Conservation (phyloP, 2,113 vertebrate species). For the Petrocephalus zakoni region DNA sequence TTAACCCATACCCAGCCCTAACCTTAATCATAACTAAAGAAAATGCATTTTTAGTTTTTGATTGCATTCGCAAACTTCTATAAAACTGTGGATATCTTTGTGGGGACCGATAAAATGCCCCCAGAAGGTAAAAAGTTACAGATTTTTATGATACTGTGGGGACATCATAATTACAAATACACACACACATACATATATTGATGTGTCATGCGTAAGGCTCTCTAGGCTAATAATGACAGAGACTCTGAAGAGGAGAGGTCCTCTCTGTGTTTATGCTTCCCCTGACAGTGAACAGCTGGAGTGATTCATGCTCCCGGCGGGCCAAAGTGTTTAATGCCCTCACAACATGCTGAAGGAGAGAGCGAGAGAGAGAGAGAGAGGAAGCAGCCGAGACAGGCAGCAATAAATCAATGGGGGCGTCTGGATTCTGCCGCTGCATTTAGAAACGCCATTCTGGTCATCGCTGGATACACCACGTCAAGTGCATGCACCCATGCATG, state of each 20-base stretch:
- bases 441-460: constrained; percentile 35
- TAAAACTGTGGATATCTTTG: background rate
- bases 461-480: constrained; percentile 8
- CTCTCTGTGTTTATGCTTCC: constrained; percentile 63
- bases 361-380: constrained; percentile 60
- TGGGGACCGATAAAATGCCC: background rate
- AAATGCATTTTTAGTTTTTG: background rate
- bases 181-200: background rate
- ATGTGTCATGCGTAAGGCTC: constrained; percentile 70
- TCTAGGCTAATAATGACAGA: constrained; percentile 65
- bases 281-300: constrained; percentile 80
- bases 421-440: constrained; percentile 39
- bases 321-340: constrained; percentile 71
- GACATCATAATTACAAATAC: background rate
- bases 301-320: constrained; percentile 82
- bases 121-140: background rate
- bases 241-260: constrained; percentile 43
- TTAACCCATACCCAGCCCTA: background rate
- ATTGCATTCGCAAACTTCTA: background rate
- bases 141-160: too few species aligned
- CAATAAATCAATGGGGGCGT: constrained; percentile 79
- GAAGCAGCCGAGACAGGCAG: constrained; percentile 67
- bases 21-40: background rate
- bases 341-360: constrained; percentile 66
- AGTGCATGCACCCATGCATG: background rate